phyloP scores from a whole-genome alignment of 2,113 vertebrate species.

The Ciconia boyciana region DNA sequence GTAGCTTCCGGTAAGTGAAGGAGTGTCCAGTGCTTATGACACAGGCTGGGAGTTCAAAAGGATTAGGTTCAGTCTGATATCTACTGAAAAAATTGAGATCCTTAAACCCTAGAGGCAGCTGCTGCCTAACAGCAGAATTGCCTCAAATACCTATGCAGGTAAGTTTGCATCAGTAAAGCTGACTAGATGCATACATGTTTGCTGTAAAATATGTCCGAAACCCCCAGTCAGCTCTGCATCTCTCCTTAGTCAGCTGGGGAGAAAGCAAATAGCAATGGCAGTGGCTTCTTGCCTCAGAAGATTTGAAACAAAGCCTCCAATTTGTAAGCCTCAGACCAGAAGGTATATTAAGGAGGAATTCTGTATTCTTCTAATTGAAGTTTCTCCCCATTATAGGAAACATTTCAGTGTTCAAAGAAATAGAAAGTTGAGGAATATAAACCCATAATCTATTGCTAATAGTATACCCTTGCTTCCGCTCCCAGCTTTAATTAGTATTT shows the following conservation, averaged over 20 bases:
- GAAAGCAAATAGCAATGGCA: neutral
- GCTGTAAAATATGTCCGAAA: neutral
- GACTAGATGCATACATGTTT: neutral
- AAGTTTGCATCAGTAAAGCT: neutral
- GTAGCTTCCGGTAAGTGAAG: neutral
- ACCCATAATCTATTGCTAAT: neutral
- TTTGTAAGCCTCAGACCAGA: neutral
- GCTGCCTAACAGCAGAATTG: neutral
- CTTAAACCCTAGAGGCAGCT: neutral
- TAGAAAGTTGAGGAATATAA: neutral
- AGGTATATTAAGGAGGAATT: neutral
- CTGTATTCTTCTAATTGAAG: neutral
- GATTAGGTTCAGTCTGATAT: neutral
- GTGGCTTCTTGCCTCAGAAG: neutral
- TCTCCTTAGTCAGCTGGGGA: neutral
- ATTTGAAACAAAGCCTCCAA: neutral
- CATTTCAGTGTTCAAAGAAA: neutral
- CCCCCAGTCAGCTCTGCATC: neutral
- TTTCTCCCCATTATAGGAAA: neutral
- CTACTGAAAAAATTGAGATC: neutral
- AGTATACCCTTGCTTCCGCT: neutral
- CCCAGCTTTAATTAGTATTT: neutral
- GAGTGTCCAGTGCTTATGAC: neutral
- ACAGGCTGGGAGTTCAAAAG: neutral
- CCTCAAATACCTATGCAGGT: neutral